Conservation (phyloP, 2,888 invertebrate species). For the Tipula helvola region DNA sequence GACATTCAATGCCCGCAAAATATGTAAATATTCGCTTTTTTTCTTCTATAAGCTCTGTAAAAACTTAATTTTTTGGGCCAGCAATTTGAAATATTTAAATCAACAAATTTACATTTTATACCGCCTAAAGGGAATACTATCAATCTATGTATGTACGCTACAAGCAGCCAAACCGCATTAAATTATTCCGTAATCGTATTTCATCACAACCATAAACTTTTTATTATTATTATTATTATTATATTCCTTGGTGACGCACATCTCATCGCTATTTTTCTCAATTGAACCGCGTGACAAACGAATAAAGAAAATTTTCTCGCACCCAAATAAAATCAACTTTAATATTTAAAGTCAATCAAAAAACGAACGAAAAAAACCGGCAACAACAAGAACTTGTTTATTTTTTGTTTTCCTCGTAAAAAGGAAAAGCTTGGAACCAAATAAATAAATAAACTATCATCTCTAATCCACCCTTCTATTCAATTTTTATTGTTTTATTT, state of each 20-base stretch:
- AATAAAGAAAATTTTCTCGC: not conserved
- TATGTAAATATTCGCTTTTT: not conserved
- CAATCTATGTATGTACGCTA: not conserved
- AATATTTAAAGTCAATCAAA: not conserved
- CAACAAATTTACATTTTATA: not conserved
- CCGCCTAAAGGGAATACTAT: not conserved
- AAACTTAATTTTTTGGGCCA: not conserved
- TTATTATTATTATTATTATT: not conserved
- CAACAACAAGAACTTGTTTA: not conserved
- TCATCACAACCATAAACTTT: not conserved
- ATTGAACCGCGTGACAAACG: not conserved
- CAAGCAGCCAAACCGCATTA: not conserved
- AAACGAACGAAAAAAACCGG: not conserved
- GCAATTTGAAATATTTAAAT: not conserved
- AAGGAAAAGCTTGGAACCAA: not conserved
- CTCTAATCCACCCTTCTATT: conserved; percentile 6
- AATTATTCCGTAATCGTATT: not conserved
- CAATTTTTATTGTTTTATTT: not conserved
- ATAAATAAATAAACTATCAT: conserved; percentile 6
- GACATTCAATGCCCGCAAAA: not conserved
- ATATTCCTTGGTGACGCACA: not conserved
- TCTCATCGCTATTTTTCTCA: not conserved
- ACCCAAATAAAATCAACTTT: not conserved
- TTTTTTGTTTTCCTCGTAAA: not conserved
- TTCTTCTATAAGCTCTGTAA: not conserved